These are phyloP conservation scores for Timandra comae DNA, from an alignment of 2,888 invertebrate species.

Conservation along the genomic window DNA sequence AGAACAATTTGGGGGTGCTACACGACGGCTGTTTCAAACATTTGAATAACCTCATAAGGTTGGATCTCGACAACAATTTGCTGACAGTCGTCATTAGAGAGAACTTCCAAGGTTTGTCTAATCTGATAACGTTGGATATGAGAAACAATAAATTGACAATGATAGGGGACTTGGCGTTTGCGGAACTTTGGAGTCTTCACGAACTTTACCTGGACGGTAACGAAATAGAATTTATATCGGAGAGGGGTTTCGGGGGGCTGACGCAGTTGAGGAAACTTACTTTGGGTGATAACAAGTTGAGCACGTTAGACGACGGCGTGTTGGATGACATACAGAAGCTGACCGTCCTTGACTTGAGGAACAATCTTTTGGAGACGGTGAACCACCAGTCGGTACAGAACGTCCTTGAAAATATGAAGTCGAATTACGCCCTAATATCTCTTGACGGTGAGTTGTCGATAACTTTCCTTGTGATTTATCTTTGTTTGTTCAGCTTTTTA, in stretches of 20 bases:
- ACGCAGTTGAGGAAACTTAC: slow-evolving; percentile 83
- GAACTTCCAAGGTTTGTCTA: slow-evolving; percentile 85
- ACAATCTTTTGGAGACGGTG: slow-evolving; percentile 86
- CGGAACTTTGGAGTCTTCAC: slow-evolving; percentile 84
- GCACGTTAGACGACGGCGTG: slow-evolving; percentile 81
- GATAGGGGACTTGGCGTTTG: slow-evolving; percentile 88
- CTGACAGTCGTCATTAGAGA: slow-evolving; percentile 85
- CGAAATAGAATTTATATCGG: slow-evolving; percentile 84
- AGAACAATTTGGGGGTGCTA: slow-evolving; percentile 88
- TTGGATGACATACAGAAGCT: slow-evolving; percentile 83
- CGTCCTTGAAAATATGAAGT: slow-evolving; percentile 82
- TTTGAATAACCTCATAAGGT: slow-evolving; percentile 82
- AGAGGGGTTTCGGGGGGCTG: slow-evolving; percentile 86
- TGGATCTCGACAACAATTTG: slow-evolving; percentile 87
- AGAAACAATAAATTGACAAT: slow-evolving; percentile 85
- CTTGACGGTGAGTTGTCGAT: slow-evolving; percentile 82
- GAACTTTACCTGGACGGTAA: slow-evolving; percentile 84
- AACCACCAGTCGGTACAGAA: slow-evolving; percentile 84
- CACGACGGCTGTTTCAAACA: slow-evolving; percentile 91
- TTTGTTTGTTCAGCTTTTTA: slow-evolving; percentile 28
- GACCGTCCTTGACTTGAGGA: slow-evolving; percentile 84
- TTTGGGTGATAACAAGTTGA: slow-evolving; percentile 85
- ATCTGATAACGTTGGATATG: slow-evolving; percentile 84
- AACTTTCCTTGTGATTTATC: slow-evolving; percentile 36
- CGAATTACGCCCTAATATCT: slow-evolving; percentile 83